phyloP scores from a whole-genome alignment of 2,888 invertebrate species.

The Stenolophus ochropezus region DNA sequence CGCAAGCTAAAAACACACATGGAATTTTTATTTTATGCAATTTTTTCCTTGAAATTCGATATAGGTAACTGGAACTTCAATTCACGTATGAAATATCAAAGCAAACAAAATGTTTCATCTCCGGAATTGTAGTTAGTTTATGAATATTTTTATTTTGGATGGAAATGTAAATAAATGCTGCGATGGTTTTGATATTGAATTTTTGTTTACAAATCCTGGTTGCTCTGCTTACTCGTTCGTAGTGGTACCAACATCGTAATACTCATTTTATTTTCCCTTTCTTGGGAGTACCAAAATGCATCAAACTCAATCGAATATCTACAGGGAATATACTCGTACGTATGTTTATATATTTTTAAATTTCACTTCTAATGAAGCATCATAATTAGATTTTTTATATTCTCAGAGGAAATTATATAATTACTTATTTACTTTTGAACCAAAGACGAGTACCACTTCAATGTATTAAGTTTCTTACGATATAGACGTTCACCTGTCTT shows the following conservation, averaged over 20 bases:
- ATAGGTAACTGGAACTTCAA: slow-evolving; percentile 36
- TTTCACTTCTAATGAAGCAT: no score
- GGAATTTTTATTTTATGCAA: slow-evolving; percentile 51
- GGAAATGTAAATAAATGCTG: slow-evolving; percentile 5
- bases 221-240: neutral
- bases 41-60: slow-evolving; percentile 48
- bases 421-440: no score
- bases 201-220: neutral
- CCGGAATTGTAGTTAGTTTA: slow-evolving; percentile 20
- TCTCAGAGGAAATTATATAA: no score
- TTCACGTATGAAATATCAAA: slow-evolving; percentile 38
- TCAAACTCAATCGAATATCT: no score
- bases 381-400: no score
- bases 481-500: no score
- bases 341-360: no score
- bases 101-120: slow-evolving; percentile 40
- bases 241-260: neutral
- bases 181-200: neutral
- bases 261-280: no score
- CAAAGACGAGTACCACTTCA: no score
- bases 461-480: no score
- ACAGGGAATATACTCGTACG: no score
- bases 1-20: slow-evolving; percentile 47
- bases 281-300: no score
- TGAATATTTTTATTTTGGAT: slow-evolving; percentile 30